A percentile compares a stretch with the other conserved stretches of the same genome.
These are phyloP conservation scores for Neosilurus mollespiculum DNA, from an alignment of 2,797 vertebrate genomes.

Conservation along the genomic window DNA sequence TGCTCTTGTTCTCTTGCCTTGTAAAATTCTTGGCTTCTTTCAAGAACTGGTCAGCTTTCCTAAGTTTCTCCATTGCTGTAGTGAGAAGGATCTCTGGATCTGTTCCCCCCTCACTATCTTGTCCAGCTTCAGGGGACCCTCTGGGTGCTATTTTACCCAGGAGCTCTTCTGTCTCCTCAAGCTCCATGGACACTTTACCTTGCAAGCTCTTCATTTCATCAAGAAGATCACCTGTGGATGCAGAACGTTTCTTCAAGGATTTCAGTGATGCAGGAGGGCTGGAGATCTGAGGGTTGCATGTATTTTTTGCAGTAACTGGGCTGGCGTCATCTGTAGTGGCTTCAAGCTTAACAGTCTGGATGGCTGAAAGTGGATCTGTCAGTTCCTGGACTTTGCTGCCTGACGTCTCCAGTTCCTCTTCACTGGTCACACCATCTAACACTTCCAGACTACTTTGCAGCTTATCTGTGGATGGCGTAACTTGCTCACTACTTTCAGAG, in stretches of 20 bases:
- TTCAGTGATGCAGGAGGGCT: conserved; percentile 59
- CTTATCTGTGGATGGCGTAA: conserved; percentile 60
- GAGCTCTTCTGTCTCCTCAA: conserved; percentile 80
- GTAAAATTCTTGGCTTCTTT: conserved; percentile 80
- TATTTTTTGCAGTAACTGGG: neutral
- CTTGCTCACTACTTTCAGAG: conserved; percentile 61
- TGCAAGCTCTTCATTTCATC: conserved; percentile 71
- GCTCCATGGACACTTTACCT: conserved; percentile 79
- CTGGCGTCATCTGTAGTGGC: conserved; percentile 8
- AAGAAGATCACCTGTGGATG: conserved; percentile 80
- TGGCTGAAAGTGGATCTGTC: conserved; percentile 13
- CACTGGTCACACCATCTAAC: conserved; percentile 60
- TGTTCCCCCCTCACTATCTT: conserved; percentile 37
- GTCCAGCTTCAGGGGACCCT: conserved; percentile 36
- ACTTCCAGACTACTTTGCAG: conserved; percentile 62
- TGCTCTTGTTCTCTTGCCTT: conserved; percentile 57
- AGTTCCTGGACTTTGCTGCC: conserved; percentile 38
- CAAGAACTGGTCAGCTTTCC: conserved; percentile 84
- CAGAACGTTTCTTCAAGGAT: conserved; percentile 59
- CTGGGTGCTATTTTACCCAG: conserved; percentile 70
- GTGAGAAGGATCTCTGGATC: conserved; percentile 77
- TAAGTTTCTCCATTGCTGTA: conserved; percentile 85
- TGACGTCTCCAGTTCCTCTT: conserved; percentile 52
- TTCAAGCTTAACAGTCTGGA: neutral
- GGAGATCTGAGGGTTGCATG: conserved; percentile 22